These are phyloP conservation scores for Orthonyx spaldingii DNA, from an alignment of 2,113 vertebrate genomes.

Conservation along the genomic window DNA sequence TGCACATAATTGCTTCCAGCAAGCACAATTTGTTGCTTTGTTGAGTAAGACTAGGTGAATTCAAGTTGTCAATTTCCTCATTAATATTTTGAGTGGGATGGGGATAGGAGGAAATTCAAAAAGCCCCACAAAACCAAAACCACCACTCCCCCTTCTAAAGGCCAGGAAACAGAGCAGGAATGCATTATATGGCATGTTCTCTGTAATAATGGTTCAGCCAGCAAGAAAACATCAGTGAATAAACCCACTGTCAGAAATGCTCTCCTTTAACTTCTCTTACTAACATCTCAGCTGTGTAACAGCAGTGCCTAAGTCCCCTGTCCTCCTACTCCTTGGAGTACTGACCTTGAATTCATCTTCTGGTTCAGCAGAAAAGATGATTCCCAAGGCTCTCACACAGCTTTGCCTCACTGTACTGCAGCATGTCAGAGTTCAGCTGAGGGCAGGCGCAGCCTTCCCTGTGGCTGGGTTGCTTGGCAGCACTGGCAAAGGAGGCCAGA, in stretches of 20 bases:
- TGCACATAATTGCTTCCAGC: background rate
- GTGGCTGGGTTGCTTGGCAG: background rate
- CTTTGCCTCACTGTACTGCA: accelerated
- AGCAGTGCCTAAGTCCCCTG: background rate
- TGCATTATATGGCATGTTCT: background rate
- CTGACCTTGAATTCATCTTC: background rate
- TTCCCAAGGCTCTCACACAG: background rate
- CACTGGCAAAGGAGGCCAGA: background rate
- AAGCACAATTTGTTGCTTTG: background rate
- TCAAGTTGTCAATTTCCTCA: background rate
- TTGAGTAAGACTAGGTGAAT: background rate
- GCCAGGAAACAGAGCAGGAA: background rate
- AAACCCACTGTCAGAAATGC: background rate
- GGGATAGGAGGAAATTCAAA: background rate
- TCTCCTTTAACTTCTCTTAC: background rate
- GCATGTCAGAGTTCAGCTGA: background rate
- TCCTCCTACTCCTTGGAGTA: background rate
- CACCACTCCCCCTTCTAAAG: background rate
- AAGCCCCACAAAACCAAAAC: background rate
- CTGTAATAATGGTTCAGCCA: background rate
- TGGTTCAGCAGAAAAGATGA: background rate
- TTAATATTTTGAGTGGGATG: background rate
- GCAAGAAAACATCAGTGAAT: background rate
- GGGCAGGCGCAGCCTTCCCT: background rate
- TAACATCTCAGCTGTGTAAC: background rate